Base-by-base conservation (phyloP, 1,140 invertebrate species). In the Neodiprion virginianus region DNA sequence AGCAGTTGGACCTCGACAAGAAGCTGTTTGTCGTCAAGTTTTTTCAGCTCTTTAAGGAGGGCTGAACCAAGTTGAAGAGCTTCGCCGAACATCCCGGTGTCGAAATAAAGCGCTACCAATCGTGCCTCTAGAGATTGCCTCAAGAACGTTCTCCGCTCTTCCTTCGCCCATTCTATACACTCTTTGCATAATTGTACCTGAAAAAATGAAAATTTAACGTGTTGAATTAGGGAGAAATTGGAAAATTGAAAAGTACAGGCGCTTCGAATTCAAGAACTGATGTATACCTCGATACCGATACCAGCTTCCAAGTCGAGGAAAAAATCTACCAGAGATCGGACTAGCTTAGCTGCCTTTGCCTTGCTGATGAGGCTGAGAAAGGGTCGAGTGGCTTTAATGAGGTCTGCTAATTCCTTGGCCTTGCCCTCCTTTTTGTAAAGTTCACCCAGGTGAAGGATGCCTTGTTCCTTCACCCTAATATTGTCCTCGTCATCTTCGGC, bases 121-220 rank as follows among this genome's bases (percentile, higher is more conserved):
- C 97, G 90, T 1, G 97, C 95, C 88, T 99, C 97, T 77, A 99
- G 88, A 9, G 97, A 97, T 88, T 99, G 99, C 81, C 99, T 91
- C 28, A 99, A 89, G 88, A 99, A 99, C 21, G 97, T 99, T 78
- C 98, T 92, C 76, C 97, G 95, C 85, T 99, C 98, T 86, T 97
- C 94, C 87, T 98, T 98, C 21, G 99, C 98, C 98, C 98, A 99
- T 90, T 98, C 96, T 90, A 99, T 99, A 89, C 98, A 99, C 89
- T 99, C 98, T 89, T 97, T 95, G 85, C 94, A 96, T 61, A 97
- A 89, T 87, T 97, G 95, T 49, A 95, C 94, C 84, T 89, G 70
- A 73, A 77, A 11, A 73, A 74, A 14, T 72, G 14, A 48, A 75
- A 75, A 69, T 17, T 70, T 10, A 40, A 3, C 28, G 28, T 40